Conservation (phyloP, 2,797 vertebrate species). For the Platyrinchus mystaceus region DNA sequence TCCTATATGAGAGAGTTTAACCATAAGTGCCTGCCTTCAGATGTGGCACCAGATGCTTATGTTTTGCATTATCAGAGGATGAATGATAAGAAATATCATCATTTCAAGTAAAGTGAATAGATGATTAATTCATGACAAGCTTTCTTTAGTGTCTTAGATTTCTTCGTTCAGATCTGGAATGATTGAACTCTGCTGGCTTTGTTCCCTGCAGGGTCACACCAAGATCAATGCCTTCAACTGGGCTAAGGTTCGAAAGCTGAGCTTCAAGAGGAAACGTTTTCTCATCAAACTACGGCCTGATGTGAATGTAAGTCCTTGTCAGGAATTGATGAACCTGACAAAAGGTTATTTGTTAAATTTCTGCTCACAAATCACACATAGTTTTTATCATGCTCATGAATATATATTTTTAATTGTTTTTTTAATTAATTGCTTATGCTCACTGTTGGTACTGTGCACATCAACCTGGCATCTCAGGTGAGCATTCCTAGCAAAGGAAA, state of each 20-base stretch:
- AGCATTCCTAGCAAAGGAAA: not conserved
- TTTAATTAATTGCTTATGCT: not conserved
- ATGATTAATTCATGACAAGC: not conserved
- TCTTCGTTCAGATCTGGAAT: not conserved
- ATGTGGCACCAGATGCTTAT: not conserved
- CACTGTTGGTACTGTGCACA: not conserved
- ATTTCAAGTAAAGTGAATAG: not conserved
- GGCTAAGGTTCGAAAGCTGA: conserved; percentile 97
- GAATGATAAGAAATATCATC: not conserved
- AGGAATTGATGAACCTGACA: not conserved
- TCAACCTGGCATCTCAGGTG: not conserved
- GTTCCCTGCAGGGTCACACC: conserved; percentile 85
- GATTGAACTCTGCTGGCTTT: conserved; percentile 6
- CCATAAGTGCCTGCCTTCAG: not conserved
- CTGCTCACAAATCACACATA: not conserved
- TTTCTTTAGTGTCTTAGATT: not conserved
- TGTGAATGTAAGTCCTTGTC: conserved; percentile 85
- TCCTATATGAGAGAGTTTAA: not conserved
- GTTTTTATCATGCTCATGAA: not conserved
- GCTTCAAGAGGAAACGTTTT: conserved; percentile 98
- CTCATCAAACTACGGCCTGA: conserved; percentile 95
- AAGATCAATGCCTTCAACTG: conserved; percentile 98
- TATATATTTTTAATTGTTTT: not conserved
- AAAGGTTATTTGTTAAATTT: not conserved
- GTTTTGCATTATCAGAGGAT: not conserved